Evolutionary conservation across 2,113 vertebrate species (phyloP).

Genomic region (Planiliza haematocheilus): DNA sequence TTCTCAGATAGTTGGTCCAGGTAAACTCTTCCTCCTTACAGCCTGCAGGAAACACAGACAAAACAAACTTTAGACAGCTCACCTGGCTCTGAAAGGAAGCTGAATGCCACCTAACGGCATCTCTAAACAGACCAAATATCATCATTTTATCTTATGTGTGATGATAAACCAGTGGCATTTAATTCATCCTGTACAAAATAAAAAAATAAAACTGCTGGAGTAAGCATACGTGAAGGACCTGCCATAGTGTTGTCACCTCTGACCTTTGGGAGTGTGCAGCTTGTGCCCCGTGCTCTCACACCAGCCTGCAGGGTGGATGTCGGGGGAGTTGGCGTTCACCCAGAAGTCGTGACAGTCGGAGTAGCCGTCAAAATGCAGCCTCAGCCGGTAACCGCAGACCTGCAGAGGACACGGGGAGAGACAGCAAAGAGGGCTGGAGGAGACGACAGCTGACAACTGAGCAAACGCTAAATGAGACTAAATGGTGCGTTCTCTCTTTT

Average conservation of each 20-base stretch:
- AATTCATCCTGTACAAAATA: not conserved
- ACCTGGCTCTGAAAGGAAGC: not conserved
- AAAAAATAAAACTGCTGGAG: not conserved
- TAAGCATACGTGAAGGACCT: not conserved
- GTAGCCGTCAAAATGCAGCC: slow-evolving; percentile 97
- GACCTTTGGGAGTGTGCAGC: slow-evolving; percentile 97
- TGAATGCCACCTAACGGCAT: too few relatives aligned
- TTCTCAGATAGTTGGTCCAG: slow-evolving; percentile 94
- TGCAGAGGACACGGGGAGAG: slow-evolving; percentile 58
- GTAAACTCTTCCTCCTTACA: slow-evolving; percentile 98
- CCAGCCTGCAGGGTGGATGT: slow-evolving; percentile 95
- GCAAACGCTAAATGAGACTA: too few relatives aligned
- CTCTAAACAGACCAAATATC: too few relatives aligned
- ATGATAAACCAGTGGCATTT: too few relatives aligned
- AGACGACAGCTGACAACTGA: too few relatives aligned
- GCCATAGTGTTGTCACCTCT: slow-evolving; percentile 50
- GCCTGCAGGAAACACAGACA: slow-evolving; percentile 81
- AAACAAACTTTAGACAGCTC: too few relatives aligned
- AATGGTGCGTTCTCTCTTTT: too few relatives aligned
- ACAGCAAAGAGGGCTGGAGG: not conserved
- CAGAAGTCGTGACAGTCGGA: slow-evolving; percentile 98
- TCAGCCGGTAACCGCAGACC: slow-evolving; percentile 95
- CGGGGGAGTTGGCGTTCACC: slow-evolving; percentile 94
- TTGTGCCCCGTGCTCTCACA: slow-evolving; percentile 95
- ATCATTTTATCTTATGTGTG: too few relatives aligned